These are phyloP conservation scores for Rattus rattus DNA, from an alignment of 2,113 vertebrate genomes.

Conservation along the genomic window DNA sequence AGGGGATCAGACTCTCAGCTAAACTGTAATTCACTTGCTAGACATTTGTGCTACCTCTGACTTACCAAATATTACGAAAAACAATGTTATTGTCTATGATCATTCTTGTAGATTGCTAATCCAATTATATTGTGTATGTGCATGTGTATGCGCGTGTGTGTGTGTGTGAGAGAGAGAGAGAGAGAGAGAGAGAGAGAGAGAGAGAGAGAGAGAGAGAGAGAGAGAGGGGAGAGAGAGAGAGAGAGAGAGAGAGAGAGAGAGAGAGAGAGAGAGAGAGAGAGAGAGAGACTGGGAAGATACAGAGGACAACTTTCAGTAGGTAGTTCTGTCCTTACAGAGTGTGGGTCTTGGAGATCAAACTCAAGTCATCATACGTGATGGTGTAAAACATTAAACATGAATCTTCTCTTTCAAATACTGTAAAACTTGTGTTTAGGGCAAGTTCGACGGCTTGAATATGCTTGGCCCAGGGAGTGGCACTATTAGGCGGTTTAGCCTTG, in stretches of 20 bases:
- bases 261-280: too few relatives aligned
- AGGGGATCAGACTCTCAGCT: neutral
- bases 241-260: neutral
- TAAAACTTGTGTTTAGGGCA: neutral
- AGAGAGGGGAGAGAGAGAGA: neutral
- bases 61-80: conserved; percentile 39
- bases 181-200: neutral
- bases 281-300: neutral
- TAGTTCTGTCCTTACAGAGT: neutral
- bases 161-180: neutral
- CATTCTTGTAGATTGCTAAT: neutral
- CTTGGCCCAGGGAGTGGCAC: too few relatives aligned
- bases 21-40: neutral
- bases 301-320: neutral
- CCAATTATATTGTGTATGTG: neutral
- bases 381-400: neutral
- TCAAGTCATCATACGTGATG: too few relatives aligned
- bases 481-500: too few relatives aligned
- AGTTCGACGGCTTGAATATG: too few relatives aligned
- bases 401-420: neutral
- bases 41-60: neutral
- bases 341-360: neutral
- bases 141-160: too few relatives aligned
- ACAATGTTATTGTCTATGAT: neutral
- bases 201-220: too few relatives aligned